Base-by-base conservation (phyloP, 2,113 vertebrate genomes). In the Glaucomys volans region DNA sequence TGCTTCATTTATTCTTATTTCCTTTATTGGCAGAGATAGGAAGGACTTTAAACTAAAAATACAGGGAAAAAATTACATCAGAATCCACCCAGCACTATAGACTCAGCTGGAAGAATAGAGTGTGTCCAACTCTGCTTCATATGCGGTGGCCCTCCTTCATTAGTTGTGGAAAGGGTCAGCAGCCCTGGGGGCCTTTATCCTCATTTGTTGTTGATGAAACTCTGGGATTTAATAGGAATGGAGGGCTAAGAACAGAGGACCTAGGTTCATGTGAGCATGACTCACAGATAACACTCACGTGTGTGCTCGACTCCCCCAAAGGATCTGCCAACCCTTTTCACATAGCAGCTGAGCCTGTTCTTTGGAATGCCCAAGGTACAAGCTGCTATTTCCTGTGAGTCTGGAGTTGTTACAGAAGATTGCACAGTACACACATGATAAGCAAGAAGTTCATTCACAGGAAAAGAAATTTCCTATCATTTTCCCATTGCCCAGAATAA, bases 271-370 rank as follows among this genome's bases (percentile, higher is more conserved):
- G 18, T 40, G 66, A 40, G 12, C 37, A 22, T 40, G 52, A 35
- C 59, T 76, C 30, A 8, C 14, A n/a, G 40, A 69, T 9, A 24
- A 1, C 28, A 97, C 98, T 98, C 92, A 99, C 99, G 99, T 99
- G 91, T 98, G 98, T 26, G 99, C 94, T 98, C n/a, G 99, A 0
- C 95, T 99, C 99, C 98, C 11, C 98, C 98, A 1, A 99, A 99
- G 5, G 97, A 98, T 74, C 99, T 99, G 2, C 98, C 99, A 17
- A 99, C 13, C 69, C 59, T 50, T 95, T 98, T 99, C 91, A 98
- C 97, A 2, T 98, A 98, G 96, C 98, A 98, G 30, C 97, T 98
- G 81, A 99, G 98, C 42, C 98, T 98, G 97, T 98, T 99, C 66
- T 98, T 98, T 3, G 98, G 98, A 37, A 99, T 95, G 47, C 96